Base-by-base conservation (phyloP, 1,140 invertebrate genomes). In the Cydia strobilella region DNA sequence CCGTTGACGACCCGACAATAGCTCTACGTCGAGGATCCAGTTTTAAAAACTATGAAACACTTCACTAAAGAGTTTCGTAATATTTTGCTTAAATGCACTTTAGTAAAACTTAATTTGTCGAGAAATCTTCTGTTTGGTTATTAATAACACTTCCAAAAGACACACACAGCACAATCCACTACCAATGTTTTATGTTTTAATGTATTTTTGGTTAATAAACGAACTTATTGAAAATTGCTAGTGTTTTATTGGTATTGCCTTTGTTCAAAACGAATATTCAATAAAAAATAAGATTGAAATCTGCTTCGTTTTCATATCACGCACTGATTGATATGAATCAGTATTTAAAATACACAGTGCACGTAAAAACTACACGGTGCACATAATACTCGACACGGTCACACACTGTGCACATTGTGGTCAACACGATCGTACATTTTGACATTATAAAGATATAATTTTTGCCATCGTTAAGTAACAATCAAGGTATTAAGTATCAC, bases 11-110 rank as follows among this genome's bases (percentile, higher is more conserved):
- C 10, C 82, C 83, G 72, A 82, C 77, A 82, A 84, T 82, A 7
- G 79, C 84, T 80, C 77, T 78, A 3, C 84, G 74, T 73, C 84
- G 75, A 5, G 84, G 84, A 86, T 86, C 82, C 84, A 86, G 80
- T 18, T 83, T 86, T 69, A 42, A 65, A 74, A 3, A 20, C n/a
- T 59, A 69, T 72, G 59, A 73, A 12, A 72, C 31, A 72, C 13
- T 54, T 54, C n/a, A 66, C 63, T 1, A 0, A 63, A 35, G 31
- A 6, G 5, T 35, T 35, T 35, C 5, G 7, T 39, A 39, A 39
- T 39, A 39, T 39, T 39, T 39, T 39, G 35, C 35, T 39, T 10
- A 35, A 45, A 15, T 13, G 4, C 31, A 31, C 31, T n/a, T 1
- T n/a, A 3, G 12, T 15, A 45, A 15, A 0, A n/a, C 15, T 48